Base-by-base conservation (phyloP, 2,888 invertebrate genomes). In the Cryptocheilus praepositus region DNA sequence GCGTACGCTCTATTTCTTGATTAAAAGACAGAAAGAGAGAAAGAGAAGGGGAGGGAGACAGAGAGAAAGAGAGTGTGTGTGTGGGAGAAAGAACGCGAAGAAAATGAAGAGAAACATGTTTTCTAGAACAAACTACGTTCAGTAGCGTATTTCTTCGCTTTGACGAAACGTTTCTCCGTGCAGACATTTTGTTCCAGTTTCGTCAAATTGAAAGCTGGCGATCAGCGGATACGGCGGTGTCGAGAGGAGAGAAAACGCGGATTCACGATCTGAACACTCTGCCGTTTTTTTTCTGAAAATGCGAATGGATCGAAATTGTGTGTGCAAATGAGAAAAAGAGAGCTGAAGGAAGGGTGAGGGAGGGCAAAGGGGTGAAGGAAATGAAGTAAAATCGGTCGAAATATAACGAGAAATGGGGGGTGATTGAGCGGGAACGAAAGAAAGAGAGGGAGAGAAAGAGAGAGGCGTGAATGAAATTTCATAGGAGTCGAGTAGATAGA, bases 401-500 rank as follows among this genome's bases (percentile, higher is more conserved):
- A 49, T 18, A 49, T 5, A 36, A 36, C 7, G 36, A 36, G 28
- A 18, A 36, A 28, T 8, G 18, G 18, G 18, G 53, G n/a, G 19
- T 11, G 28, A 16, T 1, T 28, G 11, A 18, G 49, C 52, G 52
- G 45, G 36, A 11, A 18, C 53, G 16, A 63, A 25, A 56, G 7
- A 46, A 3, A 44, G 36, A 22, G 55, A 25, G 54, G 53, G 62
- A 61, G 57, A 61, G 63, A 67, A 56, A 64, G 65, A 53, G 13
- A 22, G 54, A 22, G 46, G 55, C 18, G 52, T 55, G 54, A 64
- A 61, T 64, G 67, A 36, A 36, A 36, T 36, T 36, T 54, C 68
- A 62, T 71, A 61, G 19, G 46, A 69, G 70, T 67, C 72, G 73
- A 36, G 73, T 85, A 85, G 83, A 74, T 86, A 86, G 86, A 84